These are phyloP conservation scores for Spodoptera litura DNA, from an alignment of 1,140 invertebrate genomes.

Conservation along the genomic window DNA sequence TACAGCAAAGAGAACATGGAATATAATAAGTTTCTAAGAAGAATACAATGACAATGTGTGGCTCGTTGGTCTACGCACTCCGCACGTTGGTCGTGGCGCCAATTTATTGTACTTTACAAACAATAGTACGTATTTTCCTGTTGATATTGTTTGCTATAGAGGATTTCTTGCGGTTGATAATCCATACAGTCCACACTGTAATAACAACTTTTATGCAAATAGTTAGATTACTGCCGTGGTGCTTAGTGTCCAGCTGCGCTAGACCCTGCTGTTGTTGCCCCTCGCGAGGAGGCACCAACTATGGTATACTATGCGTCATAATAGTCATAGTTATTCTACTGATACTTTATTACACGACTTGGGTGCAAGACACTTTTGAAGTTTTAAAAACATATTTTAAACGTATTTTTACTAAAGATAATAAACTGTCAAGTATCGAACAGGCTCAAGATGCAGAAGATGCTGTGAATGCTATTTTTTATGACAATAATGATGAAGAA, in stretches of 20 bases:
- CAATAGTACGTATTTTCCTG: conserved; percentile 52
- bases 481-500: too few relatives aligned
- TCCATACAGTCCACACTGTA: conserved; percentile 55
- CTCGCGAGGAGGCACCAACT: not conserved
- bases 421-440: not conserved
- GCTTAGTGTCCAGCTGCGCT: conserved; percentile 48
- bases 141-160: conserved; percentile 56
- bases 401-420: conserved; percentile 28
- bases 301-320: conserved; percentile 40
- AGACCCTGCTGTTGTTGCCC: conserved; percentile 48
- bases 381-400: conserved; percentile 9
- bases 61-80: conserved; percentile 14
- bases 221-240: conserved; percentile 55
- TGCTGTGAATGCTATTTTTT: not conserved
- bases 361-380: conserved; percentile 45
- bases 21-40: too few relatives aligned
- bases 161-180: conserved; percentile 56
- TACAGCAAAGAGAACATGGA: too few relatives aligned
- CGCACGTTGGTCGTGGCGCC: conserved; percentile 48
- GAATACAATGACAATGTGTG: not conserved
- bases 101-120: conserved; percentile 53
- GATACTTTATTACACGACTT: conserved; percentile 46
- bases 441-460: not conserved
- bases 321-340: conserved; percentile 42
- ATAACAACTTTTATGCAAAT: conserved; percentile 53